Evolutionary conservation across 1,140 invertebrate species (phyloP).

Genomic region (Anoplolepis gracilipes): DNA sequence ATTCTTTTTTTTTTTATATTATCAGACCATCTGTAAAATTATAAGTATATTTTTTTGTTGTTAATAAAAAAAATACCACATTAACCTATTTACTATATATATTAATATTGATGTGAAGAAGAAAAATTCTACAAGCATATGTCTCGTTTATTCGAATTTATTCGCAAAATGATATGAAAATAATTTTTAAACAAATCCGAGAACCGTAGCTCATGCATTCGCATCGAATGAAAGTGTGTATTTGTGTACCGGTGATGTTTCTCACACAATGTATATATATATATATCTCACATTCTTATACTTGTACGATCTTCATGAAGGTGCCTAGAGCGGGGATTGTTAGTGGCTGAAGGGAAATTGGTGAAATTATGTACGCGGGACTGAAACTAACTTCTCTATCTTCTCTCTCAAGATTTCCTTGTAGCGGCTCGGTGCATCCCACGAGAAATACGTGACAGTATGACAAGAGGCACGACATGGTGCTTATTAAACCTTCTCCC

Average conservation of each 20-base stretch:
- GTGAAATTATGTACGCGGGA: slow-evolving; percentile 44
- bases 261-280: no score
- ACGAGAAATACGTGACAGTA: slow-evolving; percentile 59
- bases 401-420: slow-evolving; percentile 34
- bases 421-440: slow-evolving; percentile 35
- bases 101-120: neutral
- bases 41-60: neutral
- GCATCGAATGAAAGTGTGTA: neutral
- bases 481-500: slow-evolving; percentile 70
- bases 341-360: slow-evolving; percentile 50
- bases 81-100: neutral
- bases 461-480: slow-evolving; percentile 59
- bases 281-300: slow-evolving; percentile 34
- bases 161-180: neutral
- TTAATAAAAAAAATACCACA: neutral
- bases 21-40: neutral
- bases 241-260: slow-evolving; percentile 13
- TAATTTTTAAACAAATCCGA: neutral
- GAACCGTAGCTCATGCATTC: neutral
- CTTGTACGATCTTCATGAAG: slow-evolving; percentile 36
- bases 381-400: slow-evolving; percentile 54
- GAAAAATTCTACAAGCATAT: neutral
- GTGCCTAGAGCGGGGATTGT: slow-evolving; percentile 42
- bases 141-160: slow-evolving; percentile 1
- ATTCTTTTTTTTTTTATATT: neutral